Evolutionary conservation across 2,888 invertebrate species (phyloP).

Genomic region (Azorinus chamasolen): DNA sequence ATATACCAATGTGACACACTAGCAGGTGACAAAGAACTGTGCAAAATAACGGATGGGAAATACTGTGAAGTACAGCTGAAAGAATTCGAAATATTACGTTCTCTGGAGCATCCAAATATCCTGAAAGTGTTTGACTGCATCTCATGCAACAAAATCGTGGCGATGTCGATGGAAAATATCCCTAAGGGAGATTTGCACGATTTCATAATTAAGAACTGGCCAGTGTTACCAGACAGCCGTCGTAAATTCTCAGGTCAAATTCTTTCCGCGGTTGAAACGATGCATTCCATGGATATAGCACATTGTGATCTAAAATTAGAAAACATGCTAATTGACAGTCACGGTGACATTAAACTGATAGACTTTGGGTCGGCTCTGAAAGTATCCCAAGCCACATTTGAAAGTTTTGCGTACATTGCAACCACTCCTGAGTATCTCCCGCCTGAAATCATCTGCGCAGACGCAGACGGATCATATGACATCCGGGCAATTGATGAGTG

Average conservation of each 20-base stretch:
- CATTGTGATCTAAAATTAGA: slow-evolving; percentile 66
- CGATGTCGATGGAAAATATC: slow-evolving; percentile 52
- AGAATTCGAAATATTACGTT: slow-evolving; percentile 50
- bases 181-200: slow-evolving; percentile 53
- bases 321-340: slow-evolving; percentile 47
- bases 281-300: slow-evolving; percentile 53
- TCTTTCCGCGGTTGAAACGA: slow-evolving; percentile 51
- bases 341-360: slow-evolving; percentile 50
- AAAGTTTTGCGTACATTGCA: slow-evolving; percentile 61
- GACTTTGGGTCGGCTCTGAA: slow-evolving; percentile 61
- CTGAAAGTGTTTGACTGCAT: slow-evolving; percentile 54
- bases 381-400: slow-evolving; percentile 52
- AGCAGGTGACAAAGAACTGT: slow-evolving; percentile 19
- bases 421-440: slow-evolving; percentile 64
- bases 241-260: slow-evolving; percentile 40
- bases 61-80: slow-evolving; percentile 42
- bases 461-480: slow-evolving; percentile 54
- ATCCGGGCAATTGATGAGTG: slow-evolving; percentile 65
- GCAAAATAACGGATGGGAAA: slow-evolving; percentile 61
- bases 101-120: slow-evolving; percentile 47
- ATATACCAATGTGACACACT: slow-evolving; percentile 29
- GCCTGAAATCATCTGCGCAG: slow-evolving; percentile 64
- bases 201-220: slow-evolving; percentile 47
- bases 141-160: slow-evolving; percentile 49
- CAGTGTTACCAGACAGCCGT: slow-evolving; percentile 40